Conservation (phyloP, 2,888 invertebrate genomes). For the Acleris holmiana region DNA sequence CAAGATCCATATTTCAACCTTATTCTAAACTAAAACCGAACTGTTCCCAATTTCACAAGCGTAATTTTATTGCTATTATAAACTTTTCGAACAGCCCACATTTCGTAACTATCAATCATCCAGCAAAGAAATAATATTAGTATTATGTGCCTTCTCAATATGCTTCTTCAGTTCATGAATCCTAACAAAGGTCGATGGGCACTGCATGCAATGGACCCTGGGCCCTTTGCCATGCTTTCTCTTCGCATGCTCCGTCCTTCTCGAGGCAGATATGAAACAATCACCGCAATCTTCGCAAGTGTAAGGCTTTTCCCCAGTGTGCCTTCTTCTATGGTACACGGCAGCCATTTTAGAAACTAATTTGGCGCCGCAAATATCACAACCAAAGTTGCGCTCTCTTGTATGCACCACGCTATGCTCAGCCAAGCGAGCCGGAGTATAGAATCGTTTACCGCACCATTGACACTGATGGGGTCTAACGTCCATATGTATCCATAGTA, state of each 20-base stretch:
- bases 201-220: constrained; percentile 58
- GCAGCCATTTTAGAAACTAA: constrained; percentile 76
- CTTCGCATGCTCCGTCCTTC: constrained; percentile 72
- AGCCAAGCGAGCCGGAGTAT: constrained; percentile 75
- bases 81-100: not conserved
- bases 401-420: constrained; percentile 83
- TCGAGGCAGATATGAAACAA: constrained; percentile 70
- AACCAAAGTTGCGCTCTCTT: constrained; percentile 77
- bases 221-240: constrained; percentile 68
- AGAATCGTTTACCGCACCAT: constrained; percentile 80
- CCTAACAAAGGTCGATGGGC: constrained; percentile 63
- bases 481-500: constrained; percentile 79
- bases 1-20: too few relatives aligned
- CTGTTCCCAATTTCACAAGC: too few relatives aligned
- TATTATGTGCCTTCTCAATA: constrained; percentile 57
- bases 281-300: constrained; percentile 73
- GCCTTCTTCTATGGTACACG: constrained; percentile 73
- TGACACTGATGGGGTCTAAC: constrained; percentile 78
- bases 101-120: not conserved
- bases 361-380: constrained; percentile 79
- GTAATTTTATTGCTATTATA: not conserved
- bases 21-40: too few relatives aligned
- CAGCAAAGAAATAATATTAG: constrained; percentile 1
- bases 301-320: constrained; percentile 77
- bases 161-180: constrained; percentile 66